phyloP scores from a whole-genome alignment of 2,113 vertebrate genomes.

The Callocephalon fimbriatum region DNA sequence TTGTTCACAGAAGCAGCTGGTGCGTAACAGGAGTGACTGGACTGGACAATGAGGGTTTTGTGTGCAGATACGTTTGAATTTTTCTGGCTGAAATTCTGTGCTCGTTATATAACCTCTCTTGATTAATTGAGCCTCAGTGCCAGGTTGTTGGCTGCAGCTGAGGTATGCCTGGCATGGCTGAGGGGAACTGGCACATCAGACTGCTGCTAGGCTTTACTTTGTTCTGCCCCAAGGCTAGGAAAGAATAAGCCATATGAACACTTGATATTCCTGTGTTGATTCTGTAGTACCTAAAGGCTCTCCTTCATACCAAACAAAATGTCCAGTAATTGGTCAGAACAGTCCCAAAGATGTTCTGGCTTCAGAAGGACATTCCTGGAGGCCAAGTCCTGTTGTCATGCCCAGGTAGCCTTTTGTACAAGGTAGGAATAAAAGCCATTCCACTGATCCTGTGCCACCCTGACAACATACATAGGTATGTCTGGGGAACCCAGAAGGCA shows the following conservation, averaged over 20 bases:
- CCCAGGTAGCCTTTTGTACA: background rate
- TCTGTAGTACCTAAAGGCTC: background rate
- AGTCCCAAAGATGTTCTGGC: background rate
- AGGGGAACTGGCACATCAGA: background rate
- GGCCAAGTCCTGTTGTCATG: background rate
- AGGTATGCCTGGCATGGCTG: background rate
- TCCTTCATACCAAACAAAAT: background rate
- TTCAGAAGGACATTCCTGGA: background rate
- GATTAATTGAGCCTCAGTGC: slow-evolving; percentile 29
- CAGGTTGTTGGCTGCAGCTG: background rate
- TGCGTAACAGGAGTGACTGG: background rate
- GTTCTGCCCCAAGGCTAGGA: background rate
- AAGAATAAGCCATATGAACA: background rate
- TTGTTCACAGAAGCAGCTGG: slow-evolving; percentile 21
- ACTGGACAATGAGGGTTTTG: slow-evolving; percentile 31
- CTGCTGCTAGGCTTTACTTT: background rate
- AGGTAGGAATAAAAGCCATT: background rate
- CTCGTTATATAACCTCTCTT: slow-evolving; percentile 15
- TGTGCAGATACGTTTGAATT: background rate
- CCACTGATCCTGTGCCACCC: background rate
- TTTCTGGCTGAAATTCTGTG: slow-evolving; percentile 21
- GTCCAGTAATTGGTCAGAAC: background rate
- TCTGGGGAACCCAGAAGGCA: background rate
- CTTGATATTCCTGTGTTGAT: background rate
- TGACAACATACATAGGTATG: background rate